phyloP scores from a whole-genome alignment of 2,797 vertebrate genomes.

The Chaetophractus vellerosus region DNA sequence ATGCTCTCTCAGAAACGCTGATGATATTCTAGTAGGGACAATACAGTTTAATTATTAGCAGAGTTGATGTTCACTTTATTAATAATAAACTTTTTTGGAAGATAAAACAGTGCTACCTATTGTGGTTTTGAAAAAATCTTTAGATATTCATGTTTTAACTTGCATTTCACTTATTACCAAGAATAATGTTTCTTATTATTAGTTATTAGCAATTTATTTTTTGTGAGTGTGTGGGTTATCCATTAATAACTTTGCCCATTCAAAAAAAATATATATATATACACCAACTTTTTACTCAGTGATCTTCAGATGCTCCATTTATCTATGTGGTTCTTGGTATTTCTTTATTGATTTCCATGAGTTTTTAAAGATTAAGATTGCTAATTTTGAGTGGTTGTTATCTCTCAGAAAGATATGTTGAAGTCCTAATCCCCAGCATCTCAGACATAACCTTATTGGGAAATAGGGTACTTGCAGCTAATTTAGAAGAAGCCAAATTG shows the following conservation, averaged over 20 bases:
- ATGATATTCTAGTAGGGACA: neutral
- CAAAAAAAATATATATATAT: neutral
- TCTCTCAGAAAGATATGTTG: too few relatives aligned
- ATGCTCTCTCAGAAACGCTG: neutral
- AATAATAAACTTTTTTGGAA: neutral
- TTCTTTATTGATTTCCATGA: neutral
- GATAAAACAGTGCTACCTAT: neutral
- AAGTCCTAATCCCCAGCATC: too few relatives aligned
- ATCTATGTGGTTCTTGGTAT: neutral
- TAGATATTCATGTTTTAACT: neutral
- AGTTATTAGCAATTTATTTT: neutral
- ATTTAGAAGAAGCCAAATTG: too few relatives aligned
- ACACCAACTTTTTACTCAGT: neutral
- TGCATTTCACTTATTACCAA: neutral
- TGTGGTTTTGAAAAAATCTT: neutral
- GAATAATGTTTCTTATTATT: neutral
- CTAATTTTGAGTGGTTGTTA: neutral
- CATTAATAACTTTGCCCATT: neutral
- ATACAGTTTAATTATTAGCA: neutral
- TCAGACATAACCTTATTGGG: too few relatives aligned
- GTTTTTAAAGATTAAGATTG: neutral
- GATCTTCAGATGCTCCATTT: neutral
- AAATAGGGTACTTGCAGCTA: too few relatives aligned
- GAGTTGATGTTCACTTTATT: neutral
- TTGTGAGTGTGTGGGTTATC: neutral